These are phyloP conservation scores for Tinamus major DNA, from an alignment of 2,797 vertebrate species.

Conservation along the genomic window DNA sequence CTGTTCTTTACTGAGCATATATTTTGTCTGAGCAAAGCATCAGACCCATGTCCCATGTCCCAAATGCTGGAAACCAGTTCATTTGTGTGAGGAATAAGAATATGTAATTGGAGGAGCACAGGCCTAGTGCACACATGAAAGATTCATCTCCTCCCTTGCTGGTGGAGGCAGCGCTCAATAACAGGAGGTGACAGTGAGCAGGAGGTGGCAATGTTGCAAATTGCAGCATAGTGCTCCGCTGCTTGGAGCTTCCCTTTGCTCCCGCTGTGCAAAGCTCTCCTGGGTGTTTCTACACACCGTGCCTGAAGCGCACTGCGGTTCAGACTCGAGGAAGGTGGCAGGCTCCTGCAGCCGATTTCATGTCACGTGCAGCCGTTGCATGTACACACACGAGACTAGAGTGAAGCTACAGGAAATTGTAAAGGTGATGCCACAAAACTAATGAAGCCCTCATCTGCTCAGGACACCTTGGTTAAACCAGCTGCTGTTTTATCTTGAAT, in stretches of 20 bases:
- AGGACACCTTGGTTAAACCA: background rate
- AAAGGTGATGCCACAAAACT: background rate
- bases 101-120: background rate
- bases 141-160: background rate
- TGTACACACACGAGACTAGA: too few species aligned
- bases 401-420: background rate
- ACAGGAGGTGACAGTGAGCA: background rate
- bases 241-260: background rate
- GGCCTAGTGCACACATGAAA: background rate
- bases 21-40: background rate
- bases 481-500: background rate
- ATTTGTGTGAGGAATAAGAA: background rate
- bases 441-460: background rate
- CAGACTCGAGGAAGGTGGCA: background rate
- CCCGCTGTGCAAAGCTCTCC: background rate
- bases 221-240: background rate
- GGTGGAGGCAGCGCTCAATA: background rate
- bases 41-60: background rate
- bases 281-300: accelerated
- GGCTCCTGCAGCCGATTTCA: background rate
- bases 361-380: background rate
- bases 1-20: background rate
- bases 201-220: background rate
- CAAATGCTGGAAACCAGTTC: too few species aligned
- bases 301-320: background rate